Evolutionary conservation across 2,888 invertebrate species (phyloP), one percentile per base, ranked within the genome.

Genomic region (Eilema caniola): DNA sequence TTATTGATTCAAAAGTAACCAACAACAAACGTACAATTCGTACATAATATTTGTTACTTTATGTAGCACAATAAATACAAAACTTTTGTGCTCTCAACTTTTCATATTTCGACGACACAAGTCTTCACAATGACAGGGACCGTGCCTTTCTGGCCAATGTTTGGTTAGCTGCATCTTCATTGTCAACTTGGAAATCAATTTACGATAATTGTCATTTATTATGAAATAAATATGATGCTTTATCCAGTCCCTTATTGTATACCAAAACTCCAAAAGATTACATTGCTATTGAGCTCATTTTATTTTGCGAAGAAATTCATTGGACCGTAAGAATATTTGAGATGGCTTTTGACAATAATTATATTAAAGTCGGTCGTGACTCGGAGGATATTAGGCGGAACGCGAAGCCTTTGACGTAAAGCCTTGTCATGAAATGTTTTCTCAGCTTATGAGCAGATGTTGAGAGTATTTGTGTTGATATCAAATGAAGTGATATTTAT

Each of bases 151-250:
- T 95, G 96, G 96, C 95, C 96, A 96, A 96, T 96, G 96, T 96
- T 96, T 96, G 96, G 96, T 96, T 96, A 96, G 96, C 96, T 96
- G 96, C 96, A 84, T 92, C 89, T 87, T 89, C 85, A 92, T 95
- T 95, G 94, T 95, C 86, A 84, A 86, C 86, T 85, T 83, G 78
- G 87, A 90, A 94, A 94, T 95, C 95, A 94, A 95, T 95, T 95
- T 94, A 94, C 88, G 92, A 92, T 95, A 95, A 95, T 95, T 95
- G 95, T 94, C 95, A 93, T 95, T 93, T 95, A 95, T 95, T 95
- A 95, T 94, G 94, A 91, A 94, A 94, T 95, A 94, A 94, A 95
- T 95, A 95, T 95, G 94, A 94, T 91, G 88, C 93, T 93, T 92
- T 93, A 92, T 93, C 86, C 90, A 69, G 78, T 83, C 69, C 67